A percentile compares a stretch with the other conserved stretches of the same genome.
These are phyloP conservation scores for Drosophila formosana DNA, from an alignment of 2,888 invertebrate genomes.

Conservation along the genomic window DNA sequence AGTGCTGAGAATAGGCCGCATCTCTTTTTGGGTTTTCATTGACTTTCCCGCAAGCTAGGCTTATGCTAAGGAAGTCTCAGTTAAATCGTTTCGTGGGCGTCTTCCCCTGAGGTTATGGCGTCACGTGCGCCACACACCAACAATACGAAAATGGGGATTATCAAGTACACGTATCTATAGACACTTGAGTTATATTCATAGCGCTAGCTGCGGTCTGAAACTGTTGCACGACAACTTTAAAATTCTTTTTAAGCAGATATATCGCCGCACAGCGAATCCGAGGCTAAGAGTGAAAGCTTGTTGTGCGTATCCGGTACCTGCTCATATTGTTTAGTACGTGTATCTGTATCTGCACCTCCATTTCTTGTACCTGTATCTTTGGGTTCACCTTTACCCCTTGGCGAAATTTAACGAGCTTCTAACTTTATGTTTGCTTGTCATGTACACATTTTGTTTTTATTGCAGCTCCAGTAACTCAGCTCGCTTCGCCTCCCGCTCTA, in stretches of 20 bases:
- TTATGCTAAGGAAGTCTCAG: slow-evolving; percentile 48
- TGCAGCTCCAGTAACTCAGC: slow-evolving; percentile 41
- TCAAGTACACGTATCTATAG: slow-evolving; percentile 42
- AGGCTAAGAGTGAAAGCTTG: slow-evolving; percentile 61
- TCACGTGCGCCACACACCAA: slow-evolving; percentile 54
- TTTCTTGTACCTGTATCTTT: slow-evolving; percentile 16
- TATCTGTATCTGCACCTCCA: slow-evolving; percentile 1
- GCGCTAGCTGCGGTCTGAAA: slow-evolving; percentile 18
- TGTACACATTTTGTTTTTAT: slow-evolving; percentile 79
- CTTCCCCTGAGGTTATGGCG: slow-evolving; percentile 38
- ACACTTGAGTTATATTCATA: slow-evolving; percentile 15
- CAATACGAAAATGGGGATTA: slow-evolving; percentile 46
- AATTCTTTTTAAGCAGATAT: slow-evolving; percentile 8
- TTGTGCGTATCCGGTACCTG: slow-evolving; percentile 36
- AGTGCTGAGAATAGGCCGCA: slow-evolving; percentile 5
- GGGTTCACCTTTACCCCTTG: slow-evolving; percentile 60
- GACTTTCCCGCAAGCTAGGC: slow-evolving; percentile 61
- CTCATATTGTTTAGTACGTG: slow-evolving; percentile 29
- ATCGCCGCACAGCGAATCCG: slow-evolving; percentile 4
- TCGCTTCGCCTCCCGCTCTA: not conserved
- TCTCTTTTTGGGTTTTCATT: slow-evolving; percentile 31
- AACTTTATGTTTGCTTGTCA: slow-evolving; percentile 81
- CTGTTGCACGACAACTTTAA: slow-evolving; percentile 55
- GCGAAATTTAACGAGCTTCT: slow-evolving; percentile 77
- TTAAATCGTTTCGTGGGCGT: slow-evolving; percentile 47